Evolutionary conservation across 2,888 invertebrate species (phyloP).

Genomic region (Cantharis flavilabris): DNA sequence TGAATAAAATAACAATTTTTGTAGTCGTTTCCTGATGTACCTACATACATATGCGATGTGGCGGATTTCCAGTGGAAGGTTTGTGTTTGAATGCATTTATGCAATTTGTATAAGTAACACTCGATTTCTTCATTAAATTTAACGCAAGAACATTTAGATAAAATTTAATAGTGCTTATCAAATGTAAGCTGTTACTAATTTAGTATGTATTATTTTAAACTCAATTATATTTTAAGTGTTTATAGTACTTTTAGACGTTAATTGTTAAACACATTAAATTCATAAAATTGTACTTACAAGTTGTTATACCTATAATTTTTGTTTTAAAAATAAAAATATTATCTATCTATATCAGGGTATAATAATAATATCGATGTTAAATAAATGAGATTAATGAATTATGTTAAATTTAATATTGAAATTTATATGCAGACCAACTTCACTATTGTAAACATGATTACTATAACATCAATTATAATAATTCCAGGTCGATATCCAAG

Average conservation of each 20-base stretch:
- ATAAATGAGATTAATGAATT: too few species aligned
- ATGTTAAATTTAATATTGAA: neutral
- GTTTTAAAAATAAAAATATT: neutral
- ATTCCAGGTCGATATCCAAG: neutral
- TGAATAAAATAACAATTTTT: slow-evolving; percentile 37
- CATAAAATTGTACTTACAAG: neutral
- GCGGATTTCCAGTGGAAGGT: slow-evolving; percentile 26
- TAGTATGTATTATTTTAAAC: slow-evolving; percentile 25
- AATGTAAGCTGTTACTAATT: slow-evolving; percentile 10
- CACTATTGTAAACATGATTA: neutral
- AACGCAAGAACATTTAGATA: slow-evolving; percentile 28
- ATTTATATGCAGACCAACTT: neutral
- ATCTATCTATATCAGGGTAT: neutral
- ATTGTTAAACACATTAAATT: neutral
- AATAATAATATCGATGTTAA: neutral
- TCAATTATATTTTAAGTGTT: slow-evolving; percentile 18
- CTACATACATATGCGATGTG: slow-evolving; percentile 5
- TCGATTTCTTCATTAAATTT: slow-evolving; percentile 30
- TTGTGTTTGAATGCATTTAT: slow-evolving; percentile 22
- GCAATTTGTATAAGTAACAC: slow-evolving; percentile 31
- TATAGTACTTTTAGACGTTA: neutral
- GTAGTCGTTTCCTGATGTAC: slow-evolving; percentile 24
- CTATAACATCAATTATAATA: neutral
- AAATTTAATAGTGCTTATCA: slow-evolving; percentile 27
- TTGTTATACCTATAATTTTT: neutral